These are phyloP conservation scores for Tupaia tana DNA, from an alignment of 2,113 vertebrate species.

Conservation along the genomic window DNA sequence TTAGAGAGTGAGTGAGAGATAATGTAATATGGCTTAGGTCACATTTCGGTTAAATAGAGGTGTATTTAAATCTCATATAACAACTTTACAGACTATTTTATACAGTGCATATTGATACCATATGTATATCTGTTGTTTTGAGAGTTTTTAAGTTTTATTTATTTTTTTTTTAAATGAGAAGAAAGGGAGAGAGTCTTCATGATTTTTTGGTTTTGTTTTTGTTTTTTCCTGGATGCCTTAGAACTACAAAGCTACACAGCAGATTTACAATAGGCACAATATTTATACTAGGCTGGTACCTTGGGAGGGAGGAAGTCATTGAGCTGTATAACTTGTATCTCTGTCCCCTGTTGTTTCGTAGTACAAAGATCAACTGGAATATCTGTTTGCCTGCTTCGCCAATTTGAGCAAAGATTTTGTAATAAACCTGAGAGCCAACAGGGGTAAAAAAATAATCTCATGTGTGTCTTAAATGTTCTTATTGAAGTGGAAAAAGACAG, in stretches of 20 bases:
- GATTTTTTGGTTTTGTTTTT: background rate
- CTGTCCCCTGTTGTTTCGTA: background rate
- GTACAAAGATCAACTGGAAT: constrained; percentile 6
- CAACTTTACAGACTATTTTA: background rate
- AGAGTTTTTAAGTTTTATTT: too few relatives aligned
- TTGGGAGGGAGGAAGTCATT: constrained; percentile 52
- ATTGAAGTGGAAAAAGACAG: constrained; percentile 56
- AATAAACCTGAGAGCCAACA: constrained; percentile 66
- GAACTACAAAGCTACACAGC: background rate
- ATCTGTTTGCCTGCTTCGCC: constrained; percentile 52
- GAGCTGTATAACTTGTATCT: background rate
- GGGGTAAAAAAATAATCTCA: constrained; percentile 7
- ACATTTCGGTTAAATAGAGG: background rate
- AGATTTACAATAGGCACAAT: background rate
- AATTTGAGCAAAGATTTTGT: constrained; percentile 62
- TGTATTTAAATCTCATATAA: background rate
- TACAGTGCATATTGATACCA: background rate
- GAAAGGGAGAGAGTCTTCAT: too few relatives aligned
- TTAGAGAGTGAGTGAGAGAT: background rate
- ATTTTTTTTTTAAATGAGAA: too few relatives aligned
- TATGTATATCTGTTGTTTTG: background rate
- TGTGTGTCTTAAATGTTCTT: constrained; percentile 70
- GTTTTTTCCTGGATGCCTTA: background rate
- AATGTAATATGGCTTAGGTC: background rate
- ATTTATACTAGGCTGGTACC: background rate